Percentiles rank a stretch among this genome's conserved stretches.
Conservation (phyloP, 2,113 vertebrate genomes). For the Cairina moschata region DNA sequence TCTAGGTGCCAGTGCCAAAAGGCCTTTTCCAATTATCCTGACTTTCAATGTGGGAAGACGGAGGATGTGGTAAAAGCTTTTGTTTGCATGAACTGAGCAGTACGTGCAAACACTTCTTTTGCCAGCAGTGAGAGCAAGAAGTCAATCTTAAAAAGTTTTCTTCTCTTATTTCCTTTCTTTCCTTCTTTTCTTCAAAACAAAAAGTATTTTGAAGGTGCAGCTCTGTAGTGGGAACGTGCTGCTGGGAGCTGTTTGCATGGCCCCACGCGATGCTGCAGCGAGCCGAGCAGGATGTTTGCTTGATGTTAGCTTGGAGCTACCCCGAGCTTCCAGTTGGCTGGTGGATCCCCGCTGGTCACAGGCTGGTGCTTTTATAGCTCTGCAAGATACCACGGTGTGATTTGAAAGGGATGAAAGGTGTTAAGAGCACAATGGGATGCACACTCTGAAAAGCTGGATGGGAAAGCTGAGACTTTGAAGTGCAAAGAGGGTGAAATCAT, state of each 20-base stretch:
- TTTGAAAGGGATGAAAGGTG: not conserved
- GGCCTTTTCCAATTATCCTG: not conserved
- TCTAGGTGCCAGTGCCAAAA: not conserved
- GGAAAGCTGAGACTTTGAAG: slow-evolving; percentile 42
- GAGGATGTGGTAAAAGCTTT: not conserved
- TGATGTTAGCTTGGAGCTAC: not conserved
- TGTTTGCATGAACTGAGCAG: not conserved
- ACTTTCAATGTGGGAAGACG: not conserved
- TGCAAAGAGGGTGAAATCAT: slow-evolving; percentile 51
- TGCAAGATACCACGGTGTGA: not conserved
- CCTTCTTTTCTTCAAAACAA: not conserved
- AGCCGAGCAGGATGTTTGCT: not conserved
- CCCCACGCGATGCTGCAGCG: not conserved
- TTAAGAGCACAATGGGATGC: not conserved
- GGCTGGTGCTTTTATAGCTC: not conserved
- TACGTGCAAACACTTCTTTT: accelerated
- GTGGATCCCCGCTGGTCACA: not conserved
- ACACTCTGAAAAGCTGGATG: not conserved
- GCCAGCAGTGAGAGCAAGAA: not conserved
- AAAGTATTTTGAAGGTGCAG: not conserved
- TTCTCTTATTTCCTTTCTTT: not conserved
- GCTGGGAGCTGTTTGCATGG: not conserved
- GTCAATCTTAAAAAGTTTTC: not conserved
- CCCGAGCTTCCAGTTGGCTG: not conserved
- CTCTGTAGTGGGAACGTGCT: accelerated